These are phyloP conservation scores for Garra rufa DNA, from an alignment of 2,113 vertebrate species.

Conservation along the genomic window DNA sequence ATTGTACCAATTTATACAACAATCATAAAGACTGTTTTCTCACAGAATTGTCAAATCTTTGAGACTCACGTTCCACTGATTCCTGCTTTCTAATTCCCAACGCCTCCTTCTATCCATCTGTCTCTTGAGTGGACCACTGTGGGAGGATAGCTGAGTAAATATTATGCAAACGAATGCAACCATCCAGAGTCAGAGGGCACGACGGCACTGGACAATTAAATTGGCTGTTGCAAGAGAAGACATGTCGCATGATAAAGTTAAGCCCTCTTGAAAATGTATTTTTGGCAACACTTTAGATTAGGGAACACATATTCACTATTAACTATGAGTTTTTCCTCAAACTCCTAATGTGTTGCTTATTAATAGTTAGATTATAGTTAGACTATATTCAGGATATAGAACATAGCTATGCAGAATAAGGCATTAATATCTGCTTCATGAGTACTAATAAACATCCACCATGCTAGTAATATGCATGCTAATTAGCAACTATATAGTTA, in stretches of 20 bases:
- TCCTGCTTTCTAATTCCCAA: background rate
- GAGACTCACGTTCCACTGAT: background rate
- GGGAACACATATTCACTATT: background rate
- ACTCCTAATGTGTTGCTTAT: background rate
- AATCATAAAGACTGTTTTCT: background rate
- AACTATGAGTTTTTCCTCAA: background rate
- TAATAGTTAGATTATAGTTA: background rate
- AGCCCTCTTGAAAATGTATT: background rate
- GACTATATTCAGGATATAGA: background rate
- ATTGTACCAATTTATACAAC: background rate
- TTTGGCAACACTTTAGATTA: background rate
- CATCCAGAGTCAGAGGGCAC: background rate
- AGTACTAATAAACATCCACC: background rate
- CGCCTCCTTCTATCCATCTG: background rate
- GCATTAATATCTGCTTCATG: background rate
- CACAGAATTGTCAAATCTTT: background rate
- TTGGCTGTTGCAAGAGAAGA: background rate
- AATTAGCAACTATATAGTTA: background rate
- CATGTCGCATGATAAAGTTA: background rate
- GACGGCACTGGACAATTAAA: slow-evolving; percentile 21
- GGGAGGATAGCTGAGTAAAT: background rate
- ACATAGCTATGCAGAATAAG: background rate
- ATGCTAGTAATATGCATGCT: background rate
- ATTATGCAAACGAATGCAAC: background rate
- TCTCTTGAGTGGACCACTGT: background rate